These are phyloP conservation scores for Rallus limicola DNA, from an alignment of 2,113 vertebrate genomes.

Conservation along the genomic window DNA sequence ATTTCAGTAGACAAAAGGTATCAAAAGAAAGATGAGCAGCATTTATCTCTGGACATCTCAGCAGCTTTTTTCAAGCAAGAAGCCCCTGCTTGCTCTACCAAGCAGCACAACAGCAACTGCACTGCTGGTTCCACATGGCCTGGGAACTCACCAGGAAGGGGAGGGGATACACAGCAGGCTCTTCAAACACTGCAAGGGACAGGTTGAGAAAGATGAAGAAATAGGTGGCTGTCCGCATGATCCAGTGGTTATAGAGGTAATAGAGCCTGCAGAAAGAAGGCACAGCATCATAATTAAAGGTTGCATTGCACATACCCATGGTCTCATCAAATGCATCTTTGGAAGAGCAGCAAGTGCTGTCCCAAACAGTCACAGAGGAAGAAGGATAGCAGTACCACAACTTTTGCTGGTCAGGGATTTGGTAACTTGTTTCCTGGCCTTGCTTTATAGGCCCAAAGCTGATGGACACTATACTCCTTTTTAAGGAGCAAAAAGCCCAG, in stretches of 20 bases:
- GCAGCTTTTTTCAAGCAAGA: background rate
- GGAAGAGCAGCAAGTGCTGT: background rate
- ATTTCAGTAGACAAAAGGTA: background rate
- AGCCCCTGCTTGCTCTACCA: background rate
- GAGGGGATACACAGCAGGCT: conserved; percentile 82
- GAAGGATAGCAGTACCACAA: background rate
- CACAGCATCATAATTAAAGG: background rate
- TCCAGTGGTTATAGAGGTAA: conserved; percentile 89
- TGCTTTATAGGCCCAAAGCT: background rate
- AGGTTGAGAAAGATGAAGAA: conserved; percentile 88
- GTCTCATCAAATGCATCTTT: background rate
- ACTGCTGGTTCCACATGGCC: background rate
- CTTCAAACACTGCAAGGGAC: conserved; percentile 87
- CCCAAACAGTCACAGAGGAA: background rate
- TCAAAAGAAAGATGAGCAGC: background rate
- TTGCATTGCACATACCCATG: background rate
- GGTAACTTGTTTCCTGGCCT: background rate
- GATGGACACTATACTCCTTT: background rate
- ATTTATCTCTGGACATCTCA: background rate
- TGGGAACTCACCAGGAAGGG: conserved; percentile 84
- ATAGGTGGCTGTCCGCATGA: conserved; percentile 78
- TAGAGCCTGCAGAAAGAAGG: conserved; percentile 80
- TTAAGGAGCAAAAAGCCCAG: background rate
- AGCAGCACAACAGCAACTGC: background rate
- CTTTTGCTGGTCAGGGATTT: background rate